phyloP scores from a whole-genome alignment of 2,888 invertebrate species.

The Arctia plantaginis region DNA sequence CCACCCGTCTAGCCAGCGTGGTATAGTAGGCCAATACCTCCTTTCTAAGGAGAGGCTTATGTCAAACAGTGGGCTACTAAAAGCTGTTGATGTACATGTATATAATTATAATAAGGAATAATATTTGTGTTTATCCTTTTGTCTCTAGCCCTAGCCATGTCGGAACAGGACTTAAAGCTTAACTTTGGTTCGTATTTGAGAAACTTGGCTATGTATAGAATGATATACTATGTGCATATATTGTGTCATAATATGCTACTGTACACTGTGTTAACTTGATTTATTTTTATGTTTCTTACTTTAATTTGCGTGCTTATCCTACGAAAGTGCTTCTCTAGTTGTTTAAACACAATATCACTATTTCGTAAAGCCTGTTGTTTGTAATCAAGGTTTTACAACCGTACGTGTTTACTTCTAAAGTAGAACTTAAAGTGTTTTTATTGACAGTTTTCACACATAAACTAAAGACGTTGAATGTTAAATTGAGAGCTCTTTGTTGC shows the following conservation, averaged over 20 bases:
- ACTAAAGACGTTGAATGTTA: neutral
- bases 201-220: neutral
- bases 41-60: too few species aligned
- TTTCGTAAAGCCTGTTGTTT: neutral
- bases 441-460: neutral
- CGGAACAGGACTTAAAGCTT: constrained; percentile 68
- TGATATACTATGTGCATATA: neutral
- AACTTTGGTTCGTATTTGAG: constrained; percentile 70
- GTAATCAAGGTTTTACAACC: neutral
- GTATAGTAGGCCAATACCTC: too few species aligned
- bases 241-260: too few species aligned
- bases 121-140: constrained; percentile 15
- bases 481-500: neutral
- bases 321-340: neutral
- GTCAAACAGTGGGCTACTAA: too few species aligned
- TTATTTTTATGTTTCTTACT: neutral
- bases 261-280: neutral
- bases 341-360: neutral
- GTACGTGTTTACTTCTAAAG: neutral
- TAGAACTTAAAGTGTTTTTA: neutral
- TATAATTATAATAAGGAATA: neutral
- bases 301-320: neutral
- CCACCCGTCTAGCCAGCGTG: too few species aligned
- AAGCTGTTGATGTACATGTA: too few species aligned
- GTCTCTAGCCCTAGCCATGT: constrained; percentile 65